Percentiles rank a stretch among this genome's conserved stretches.
Conservation (phyloP, 2,113 vertebrate species). For the Urocynchramus pylzowi region DNA sequence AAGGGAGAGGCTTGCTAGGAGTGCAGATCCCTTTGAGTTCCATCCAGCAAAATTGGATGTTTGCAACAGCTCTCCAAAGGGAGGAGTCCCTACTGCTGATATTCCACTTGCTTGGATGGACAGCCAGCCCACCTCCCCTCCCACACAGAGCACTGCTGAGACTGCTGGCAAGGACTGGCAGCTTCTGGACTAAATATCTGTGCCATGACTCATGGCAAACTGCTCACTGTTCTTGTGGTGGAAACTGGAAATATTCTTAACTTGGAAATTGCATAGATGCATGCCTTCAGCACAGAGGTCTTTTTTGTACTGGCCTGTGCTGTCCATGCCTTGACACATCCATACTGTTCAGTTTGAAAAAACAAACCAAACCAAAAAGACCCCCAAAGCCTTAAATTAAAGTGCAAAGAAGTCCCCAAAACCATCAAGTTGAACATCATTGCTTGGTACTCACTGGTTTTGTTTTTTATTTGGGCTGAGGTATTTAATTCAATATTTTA, state of each 20-base stretch:
- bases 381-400: rapidly evolving
- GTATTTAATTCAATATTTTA: background rate
- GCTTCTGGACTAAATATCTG: background rate
- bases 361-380: background rate
- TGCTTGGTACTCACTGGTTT: background rate
- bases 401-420: background rate
- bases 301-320: background rate
- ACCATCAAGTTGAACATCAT: background rate
- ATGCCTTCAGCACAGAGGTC: background rate
- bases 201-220: background rate
- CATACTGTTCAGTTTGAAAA: background rate
- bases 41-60: background rate
- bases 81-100: background rate
- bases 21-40: background rate
- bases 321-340: background rate
- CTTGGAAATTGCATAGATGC: background rate
- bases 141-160: background rate
- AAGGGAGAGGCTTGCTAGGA: background rate
- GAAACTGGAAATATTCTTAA: background rate
- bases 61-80: background rate
- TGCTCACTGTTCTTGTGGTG: background rate
- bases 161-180: background rate
- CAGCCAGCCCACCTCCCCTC: background rate
- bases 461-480: background rate
- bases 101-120: background rate